Conservation (phyloP, 2,888 invertebrate genomes). For the Cataglyphis livida region DNA sequence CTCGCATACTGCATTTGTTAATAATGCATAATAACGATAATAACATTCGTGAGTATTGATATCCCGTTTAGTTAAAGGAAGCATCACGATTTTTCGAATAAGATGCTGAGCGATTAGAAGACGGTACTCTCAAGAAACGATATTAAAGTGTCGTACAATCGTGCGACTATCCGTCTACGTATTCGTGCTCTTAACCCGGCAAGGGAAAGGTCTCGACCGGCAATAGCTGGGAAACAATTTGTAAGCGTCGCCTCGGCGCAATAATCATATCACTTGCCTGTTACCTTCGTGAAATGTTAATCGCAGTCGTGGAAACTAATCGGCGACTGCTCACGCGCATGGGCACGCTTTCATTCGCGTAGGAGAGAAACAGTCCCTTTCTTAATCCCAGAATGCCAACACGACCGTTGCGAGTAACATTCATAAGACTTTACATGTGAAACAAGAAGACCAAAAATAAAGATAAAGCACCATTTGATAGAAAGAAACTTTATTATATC, state of each 20-base stretch:
- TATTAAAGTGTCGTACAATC: constrained; percentile 28
- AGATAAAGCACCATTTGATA: constrained; percentile 11
- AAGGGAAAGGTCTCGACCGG: constrained; percentile 55
- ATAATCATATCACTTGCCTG: constrained; percentile 59
- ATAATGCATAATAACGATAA: constrained; percentile 29
- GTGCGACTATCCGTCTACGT: constrained; percentile 11
- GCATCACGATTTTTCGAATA: constrained; percentile 27
- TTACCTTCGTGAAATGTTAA: constrained; percentile 77
- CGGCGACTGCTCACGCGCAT: constrained; percentile 54
- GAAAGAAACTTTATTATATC: not conserved
- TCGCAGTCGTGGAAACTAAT: constrained; percentile 75
- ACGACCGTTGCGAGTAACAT: constrained; percentile 13
- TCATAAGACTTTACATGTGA: constrained; percentile 2
- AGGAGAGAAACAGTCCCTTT: not conserved
- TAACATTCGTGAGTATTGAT: constrained; percentile 22
- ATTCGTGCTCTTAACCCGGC: constrained; percentile 45
- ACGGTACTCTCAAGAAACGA: not conserved
- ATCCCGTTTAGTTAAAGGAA: not conserved
- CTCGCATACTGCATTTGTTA: constrained; percentile 2
- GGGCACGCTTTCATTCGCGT: constrained; percentile 27
- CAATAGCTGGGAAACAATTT: constrained; percentile 59
- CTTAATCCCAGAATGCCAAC: not conserved
- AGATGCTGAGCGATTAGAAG: constrained; percentile 31
- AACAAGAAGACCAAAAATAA: not conserved
- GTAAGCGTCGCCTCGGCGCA: constrained; percentile 64